Conservation (phyloP, 2,888 invertebrate species). For the Harpalus rubripes region DNA sequence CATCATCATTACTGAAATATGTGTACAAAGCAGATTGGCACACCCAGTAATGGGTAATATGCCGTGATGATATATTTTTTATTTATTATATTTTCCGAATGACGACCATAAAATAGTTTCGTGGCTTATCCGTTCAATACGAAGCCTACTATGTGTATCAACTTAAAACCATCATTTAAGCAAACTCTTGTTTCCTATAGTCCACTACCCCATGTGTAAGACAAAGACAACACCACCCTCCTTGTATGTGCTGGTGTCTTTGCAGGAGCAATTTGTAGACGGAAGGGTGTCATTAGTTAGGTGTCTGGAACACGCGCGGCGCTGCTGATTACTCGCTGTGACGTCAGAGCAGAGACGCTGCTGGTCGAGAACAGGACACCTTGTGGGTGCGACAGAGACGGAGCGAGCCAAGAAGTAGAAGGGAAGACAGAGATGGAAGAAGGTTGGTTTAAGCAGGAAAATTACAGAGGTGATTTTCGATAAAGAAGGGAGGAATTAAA, state of each 20-base stretch:
- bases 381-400: conserved; percentile 54
- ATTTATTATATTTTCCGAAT: no score
- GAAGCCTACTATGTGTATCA: background rate
- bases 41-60: no score
- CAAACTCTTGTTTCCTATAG: background rate
- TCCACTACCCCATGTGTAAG: background rate
- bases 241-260: conserved; percentile 63
- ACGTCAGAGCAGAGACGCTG: conserved; percentile 68
- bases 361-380: conserved; percentile 53
- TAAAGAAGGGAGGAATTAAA: no score
- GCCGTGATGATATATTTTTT: no score
- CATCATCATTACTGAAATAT: no score
- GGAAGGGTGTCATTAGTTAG: conserved; percentile 78
- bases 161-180: background rate
- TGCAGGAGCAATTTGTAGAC: conserved; percentile 74
- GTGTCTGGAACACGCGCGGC: conserved; percentile 77
- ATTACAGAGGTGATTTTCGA: background rate
- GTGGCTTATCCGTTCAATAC: no score
- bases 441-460: conserved; percentile 37
- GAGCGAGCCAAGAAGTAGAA: conserved; percentile 3
- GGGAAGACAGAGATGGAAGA: conserved; percentile 12
- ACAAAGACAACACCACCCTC: conserved; percentile 8
- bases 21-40: no score
- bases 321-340: conserved; percentile 71
- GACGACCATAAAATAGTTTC: no score